phyloP scores from a whole-genome alignment of 2,113 vertebrate genomes.

The Brachionichthys hirsutus region DNA sequence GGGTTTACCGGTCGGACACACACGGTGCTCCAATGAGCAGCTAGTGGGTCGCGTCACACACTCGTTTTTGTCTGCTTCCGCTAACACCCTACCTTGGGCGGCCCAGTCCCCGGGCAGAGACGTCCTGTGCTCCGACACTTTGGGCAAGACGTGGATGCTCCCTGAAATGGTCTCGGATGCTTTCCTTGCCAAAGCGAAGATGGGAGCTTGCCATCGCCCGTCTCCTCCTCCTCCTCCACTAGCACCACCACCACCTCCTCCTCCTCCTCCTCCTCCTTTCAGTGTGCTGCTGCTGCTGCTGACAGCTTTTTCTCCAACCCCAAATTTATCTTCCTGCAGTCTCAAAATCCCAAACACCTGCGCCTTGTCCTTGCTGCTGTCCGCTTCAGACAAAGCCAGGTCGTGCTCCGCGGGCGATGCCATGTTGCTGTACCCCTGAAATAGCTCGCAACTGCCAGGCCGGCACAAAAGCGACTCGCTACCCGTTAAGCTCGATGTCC shows the following conservation, averaged over 20 bases:
- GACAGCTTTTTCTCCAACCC: conserved; percentile 60
- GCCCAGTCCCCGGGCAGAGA: conserved; percentile 76
- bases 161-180: conserved; percentile 82
- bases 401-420: conserved; percentile 80
- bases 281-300: conserved; percentile 36
- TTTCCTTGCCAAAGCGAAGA: conserved; percentile 82
- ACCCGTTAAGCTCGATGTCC: conserved; percentile 21
- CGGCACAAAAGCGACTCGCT: conserved; percentile 21
- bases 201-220: conserved; percentile 82
- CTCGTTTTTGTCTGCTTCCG: not conserved
- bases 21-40: no score
- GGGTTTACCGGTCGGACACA: no score
- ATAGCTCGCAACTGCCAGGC: no score
- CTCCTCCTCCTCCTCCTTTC: conserved; percentile 58
- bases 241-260: conserved; percentile 8
- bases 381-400: conserved; percentile 75
- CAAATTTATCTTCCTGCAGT: conserved; percentile 78
- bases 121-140: conserved; percentile 76
- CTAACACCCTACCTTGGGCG: conserved; percentile 69
- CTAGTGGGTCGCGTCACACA: not conserved
- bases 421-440: conserved; percentile 60
- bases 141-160: conserved; percentile 81
- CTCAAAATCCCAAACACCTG: conserved; percentile 80
- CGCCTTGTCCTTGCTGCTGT: conserved; percentile 71
- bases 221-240: conserved; percentile 52